Base-by-base conservation (phyloP, 2,113 vertebrate genomes). In the Nyctibius bracteatus region DNA sequence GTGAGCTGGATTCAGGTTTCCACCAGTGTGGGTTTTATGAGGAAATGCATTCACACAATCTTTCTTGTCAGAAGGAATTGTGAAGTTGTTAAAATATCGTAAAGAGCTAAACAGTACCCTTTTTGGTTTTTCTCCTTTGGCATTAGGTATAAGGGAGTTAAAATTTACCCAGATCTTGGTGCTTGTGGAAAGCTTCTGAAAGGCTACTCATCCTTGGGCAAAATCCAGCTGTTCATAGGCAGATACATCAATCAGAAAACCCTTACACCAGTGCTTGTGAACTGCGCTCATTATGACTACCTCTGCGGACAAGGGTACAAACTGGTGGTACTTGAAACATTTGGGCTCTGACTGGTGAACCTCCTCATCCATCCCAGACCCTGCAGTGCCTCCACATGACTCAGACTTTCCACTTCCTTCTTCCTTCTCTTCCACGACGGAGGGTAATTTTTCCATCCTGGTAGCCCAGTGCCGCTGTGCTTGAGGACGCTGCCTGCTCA, bases 381-480 rank as follows among this genome's bases (percentile, higher is more conserved):
- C 14, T 1, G 3, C 6, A 92, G 14, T 1, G 31, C 25, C 6
- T 67, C 13, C 1, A 0, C 1, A 0, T 37, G 23, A 51, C 30
- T 41, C 7, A 2, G 9, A 27, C 28, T 41, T 11, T 19, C 2
- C 15, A 15, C 13, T 6, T 86, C 12, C 25, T 27, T 81, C 44
- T 89, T 87, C 52, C 23, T 67, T 31, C 17, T 52, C 24, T 90
- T 75, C 57, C 43, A 77, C 9, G 54, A 44, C 0, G 2, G 21
- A 30, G 5, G 6, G 12, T 30, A 73, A 46, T 61, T 41, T 55
- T 85, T 91, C 25, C 1, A 0, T 65, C 54, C 35, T 49, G 22
- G 11, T 47, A 35, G n/a, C 2, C 3, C 0, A 0, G 20, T 37
- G 21, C 23, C 2, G 5, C 81, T 81, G 43, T 81, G 63, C 33